Evolutionary conservation across 2,888 invertebrate genomes (phyloP).

Genomic region (Drosophila mimica): DNA sequence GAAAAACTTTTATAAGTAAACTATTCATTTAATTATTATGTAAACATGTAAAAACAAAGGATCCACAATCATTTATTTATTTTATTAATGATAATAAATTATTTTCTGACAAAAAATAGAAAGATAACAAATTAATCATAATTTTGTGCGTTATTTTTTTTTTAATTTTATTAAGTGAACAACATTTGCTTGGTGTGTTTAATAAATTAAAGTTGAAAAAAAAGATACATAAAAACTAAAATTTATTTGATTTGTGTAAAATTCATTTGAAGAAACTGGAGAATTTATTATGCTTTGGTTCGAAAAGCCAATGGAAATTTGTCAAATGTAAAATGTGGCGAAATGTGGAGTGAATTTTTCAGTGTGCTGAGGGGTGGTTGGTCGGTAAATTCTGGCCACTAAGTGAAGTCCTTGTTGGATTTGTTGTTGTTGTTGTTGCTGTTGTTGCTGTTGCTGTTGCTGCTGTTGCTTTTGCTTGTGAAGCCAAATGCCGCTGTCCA

Average conservation of each 20-base stretch:
- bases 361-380: slow-evolving; percentile 2
- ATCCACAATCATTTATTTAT: too few relatives aligned
- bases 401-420: slow-evolving; percentile 35
- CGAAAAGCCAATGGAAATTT: slow-evolving; percentile 64
- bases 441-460: slow-evolving; percentile 30
- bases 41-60: background rate
- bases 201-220: background rate
- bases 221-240: background rate
- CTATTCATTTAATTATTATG: background rate
- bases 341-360: slow-evolving; percentile 3
- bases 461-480: slow-evolving; percentile 48
- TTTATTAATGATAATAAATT: too few relatives aligned
- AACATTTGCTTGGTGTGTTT: background rate
- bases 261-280: slow-evolving; percentile 70
- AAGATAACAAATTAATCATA: too few relatives aligned
- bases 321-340: slow-evolving; percentile 58
- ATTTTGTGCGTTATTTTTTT: too few relatives aligned
- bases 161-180: too few relatives aligned
- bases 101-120: too few relatives aligned
- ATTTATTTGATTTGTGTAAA: slow-evolving; percentile 52
- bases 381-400: slow-evolving; percentile 45
- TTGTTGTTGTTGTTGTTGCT: slow-evolving; percentile 10
- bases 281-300: slow-evolving; percentile 69
- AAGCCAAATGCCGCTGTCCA: slow-evolving; percentile 71
- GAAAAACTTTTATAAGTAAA: background rate